phyloP scores from a whole-genome alignment of 2,113 vertebrate species.

The Atlantisia rogersi region DNA sequence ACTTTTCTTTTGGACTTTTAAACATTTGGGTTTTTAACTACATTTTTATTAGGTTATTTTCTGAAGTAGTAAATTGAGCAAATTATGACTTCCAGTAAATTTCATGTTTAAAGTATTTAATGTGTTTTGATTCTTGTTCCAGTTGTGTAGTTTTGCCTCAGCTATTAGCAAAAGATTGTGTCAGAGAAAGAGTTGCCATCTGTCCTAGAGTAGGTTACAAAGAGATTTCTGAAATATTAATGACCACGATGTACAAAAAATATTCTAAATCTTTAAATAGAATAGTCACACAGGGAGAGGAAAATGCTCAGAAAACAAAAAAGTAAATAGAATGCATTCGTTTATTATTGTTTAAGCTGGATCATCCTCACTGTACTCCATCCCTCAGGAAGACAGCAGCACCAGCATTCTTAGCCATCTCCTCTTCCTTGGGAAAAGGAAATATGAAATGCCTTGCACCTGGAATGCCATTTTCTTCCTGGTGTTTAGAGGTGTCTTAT shows the following conservation, averaged over 20 bases:
- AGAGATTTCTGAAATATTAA: slow-evolving; percentile 33
- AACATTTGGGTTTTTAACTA: neutral
- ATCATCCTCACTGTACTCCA: neutral
- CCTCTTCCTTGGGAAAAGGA: neutral
- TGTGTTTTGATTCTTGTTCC: neutral
- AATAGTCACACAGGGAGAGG: neutral
- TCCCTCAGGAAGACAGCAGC: neutral
- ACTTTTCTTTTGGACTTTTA: neutral
- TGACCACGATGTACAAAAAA: neutral
- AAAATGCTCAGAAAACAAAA: neutral
- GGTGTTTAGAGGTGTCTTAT: neutral
- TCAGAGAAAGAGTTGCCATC: neutral
- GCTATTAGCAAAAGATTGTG: slow-evolving; percentile 14
- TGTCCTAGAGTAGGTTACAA: slow-evolving; percentile 33
- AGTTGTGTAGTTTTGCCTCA: slow-evolving; percentile 6
- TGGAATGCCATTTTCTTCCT: neutral
- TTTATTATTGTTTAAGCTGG: neutral
- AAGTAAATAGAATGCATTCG: neutral
- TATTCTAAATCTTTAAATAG: slow-evolving; percentile 9
- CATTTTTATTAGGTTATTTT: slow-evolving; percentile 3
- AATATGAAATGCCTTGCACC: neutral
- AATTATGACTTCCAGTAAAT: neutral
- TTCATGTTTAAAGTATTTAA: neutral
- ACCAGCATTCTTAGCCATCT: neutral
- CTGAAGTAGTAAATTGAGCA: neutral